A percentile compares a stretch with the other conserved stretches of the same genome.
Conservation (phyloP, 2,888 invertebrate species). For the Lasioglossum oenotherae region DNA sequence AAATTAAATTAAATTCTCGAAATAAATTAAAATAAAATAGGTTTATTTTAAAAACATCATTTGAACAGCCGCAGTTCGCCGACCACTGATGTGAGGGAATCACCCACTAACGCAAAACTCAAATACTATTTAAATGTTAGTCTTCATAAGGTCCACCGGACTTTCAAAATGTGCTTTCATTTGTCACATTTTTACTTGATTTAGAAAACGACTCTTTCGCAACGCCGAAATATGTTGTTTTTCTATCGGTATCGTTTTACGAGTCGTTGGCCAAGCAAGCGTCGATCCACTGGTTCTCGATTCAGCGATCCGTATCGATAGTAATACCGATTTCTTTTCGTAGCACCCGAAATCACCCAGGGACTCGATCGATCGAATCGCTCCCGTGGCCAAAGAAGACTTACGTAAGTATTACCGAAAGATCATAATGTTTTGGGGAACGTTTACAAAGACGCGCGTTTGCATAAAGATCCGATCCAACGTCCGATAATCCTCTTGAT, state of each 20-base stretch:
- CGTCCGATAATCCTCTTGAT: not conserved
- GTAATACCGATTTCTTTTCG: constrained; percentile 34
- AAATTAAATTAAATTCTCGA: too few species aligned
- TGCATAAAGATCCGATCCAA: not conserved
- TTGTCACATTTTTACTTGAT: not conserved
- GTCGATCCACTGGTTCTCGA: not conserved
- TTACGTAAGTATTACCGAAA: constrained; percentile 77
- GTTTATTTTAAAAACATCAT: too few species aligned
- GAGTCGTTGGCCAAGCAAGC: constrained; percentile 50
- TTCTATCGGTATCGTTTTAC: constrained; percentile 1
- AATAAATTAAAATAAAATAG: too few species aligned
- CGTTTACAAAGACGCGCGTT: not conserved
- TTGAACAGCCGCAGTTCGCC: too few species aligned
- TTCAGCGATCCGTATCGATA: not conserved
- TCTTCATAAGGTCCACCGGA: not conserved
- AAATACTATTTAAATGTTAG: not conserved
- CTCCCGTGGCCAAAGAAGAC: constrained; percentile 77
- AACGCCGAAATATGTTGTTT: not conserved
- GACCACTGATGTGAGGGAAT: too few species aligned
- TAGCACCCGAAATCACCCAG: constrained; percentile 75
- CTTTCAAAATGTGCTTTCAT: not conserved
- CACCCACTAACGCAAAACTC: not conserved
- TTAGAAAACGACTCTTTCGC: not conserved
- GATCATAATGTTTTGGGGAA: not conserved
- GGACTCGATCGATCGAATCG: constrained; percentile 72